Conservation (phyloP, 2,797 vertebrate species). For the Brachyrhaphis roseni region DNA sequence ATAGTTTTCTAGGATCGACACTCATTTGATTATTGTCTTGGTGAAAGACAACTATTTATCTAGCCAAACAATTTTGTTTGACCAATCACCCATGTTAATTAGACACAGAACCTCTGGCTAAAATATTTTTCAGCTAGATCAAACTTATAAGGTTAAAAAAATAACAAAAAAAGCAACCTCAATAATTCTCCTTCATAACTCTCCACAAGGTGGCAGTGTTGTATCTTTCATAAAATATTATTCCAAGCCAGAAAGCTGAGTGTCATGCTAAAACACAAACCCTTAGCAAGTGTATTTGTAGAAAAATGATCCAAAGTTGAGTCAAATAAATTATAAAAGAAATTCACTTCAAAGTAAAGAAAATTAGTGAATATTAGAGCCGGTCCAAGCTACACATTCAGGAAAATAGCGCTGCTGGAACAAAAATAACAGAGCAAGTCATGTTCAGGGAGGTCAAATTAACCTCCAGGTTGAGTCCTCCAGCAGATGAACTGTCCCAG, state of each 20-base stretch:
- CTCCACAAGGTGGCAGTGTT: conserved; percentile 65
- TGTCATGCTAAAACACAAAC: conserved; percentile 7
- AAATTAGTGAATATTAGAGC: neutral
- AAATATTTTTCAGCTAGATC: neutral
- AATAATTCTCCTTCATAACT: neutral
- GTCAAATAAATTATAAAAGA: conserved; percentile 4
- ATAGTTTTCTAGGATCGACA: neutral
- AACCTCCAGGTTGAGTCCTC: conserved; percentile 48
- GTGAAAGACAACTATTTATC: too few relatives aligned
- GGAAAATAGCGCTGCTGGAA: conserved; percentile 12
- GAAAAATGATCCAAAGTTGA: conserved; percentile 20
- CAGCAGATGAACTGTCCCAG: conserved; percentile 27
- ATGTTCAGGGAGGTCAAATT: conserved; percentile 32
- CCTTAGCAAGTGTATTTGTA: conserved; percentile 15
- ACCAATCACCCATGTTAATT: neutral
- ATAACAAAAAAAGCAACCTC: neutral
- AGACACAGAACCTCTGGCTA: neutral
- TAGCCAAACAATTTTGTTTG: neutral
- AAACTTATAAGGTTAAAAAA: neutral
- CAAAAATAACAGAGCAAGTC: conserved; percentile 10
- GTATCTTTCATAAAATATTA: conserved; percentile 3
- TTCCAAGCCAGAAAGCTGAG: neutral
- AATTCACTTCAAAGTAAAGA: neutral
- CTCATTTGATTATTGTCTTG: neutral
- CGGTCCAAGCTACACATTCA: neutral